phyloP scores from a whole-genome alignment of 2,797 vertebrate genomes.

The Triplophysa yarkandensis region DNA sequence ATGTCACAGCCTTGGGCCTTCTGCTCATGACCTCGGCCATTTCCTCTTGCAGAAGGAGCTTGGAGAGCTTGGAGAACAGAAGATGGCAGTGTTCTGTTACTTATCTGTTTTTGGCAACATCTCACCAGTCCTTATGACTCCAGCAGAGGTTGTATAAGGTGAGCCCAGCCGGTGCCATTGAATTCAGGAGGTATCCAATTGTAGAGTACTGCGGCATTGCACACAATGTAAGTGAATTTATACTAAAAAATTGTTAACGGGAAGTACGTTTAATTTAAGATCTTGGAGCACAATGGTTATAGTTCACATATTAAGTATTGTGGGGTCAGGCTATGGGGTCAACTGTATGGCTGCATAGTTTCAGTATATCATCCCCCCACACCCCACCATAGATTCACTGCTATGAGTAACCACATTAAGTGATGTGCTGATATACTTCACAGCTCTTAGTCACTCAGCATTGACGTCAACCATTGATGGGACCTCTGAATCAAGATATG shows the following conservation, averaged over 20 bases:
- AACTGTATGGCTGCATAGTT: too few species aligned
- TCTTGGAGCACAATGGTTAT: neutral
- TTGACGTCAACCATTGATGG: neutral
- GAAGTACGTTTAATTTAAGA: neutral
- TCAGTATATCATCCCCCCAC: neutral
- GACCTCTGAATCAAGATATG: neutral
- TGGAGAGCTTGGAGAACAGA: slow-evolving; percentile 46
- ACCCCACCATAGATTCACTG: neutral
- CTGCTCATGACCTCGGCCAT: neutral
- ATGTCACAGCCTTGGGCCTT: slow-evolving; percentile 15
- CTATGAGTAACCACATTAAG: neutral
- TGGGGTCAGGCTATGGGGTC: too few species aligned
- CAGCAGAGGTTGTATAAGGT: slow-evolving; percentile 26
- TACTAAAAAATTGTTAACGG: too few species aligned
- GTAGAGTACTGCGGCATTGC: too few species aligned
- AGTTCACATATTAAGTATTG: neutral
- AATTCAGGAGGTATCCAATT: neutral
- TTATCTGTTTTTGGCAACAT: neutral
- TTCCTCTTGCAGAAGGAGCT: slow-evolving; percentile 6
- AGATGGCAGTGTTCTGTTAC: slow-evolving; percentile 65
- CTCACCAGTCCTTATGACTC: neutral
- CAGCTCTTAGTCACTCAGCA: slow-evolving; percentile 17
- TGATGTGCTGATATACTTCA: neutral
- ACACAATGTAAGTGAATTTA: too few species aligned
- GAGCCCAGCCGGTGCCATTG: slow-evolving; percentile 8